A percentile compares a stretch with the other conserved stretches of the same genome.
Evolutionary conservation across 1,140 invertebrate genomes (phyloP).

Genomic region (Danaus melanippus): DNA sequence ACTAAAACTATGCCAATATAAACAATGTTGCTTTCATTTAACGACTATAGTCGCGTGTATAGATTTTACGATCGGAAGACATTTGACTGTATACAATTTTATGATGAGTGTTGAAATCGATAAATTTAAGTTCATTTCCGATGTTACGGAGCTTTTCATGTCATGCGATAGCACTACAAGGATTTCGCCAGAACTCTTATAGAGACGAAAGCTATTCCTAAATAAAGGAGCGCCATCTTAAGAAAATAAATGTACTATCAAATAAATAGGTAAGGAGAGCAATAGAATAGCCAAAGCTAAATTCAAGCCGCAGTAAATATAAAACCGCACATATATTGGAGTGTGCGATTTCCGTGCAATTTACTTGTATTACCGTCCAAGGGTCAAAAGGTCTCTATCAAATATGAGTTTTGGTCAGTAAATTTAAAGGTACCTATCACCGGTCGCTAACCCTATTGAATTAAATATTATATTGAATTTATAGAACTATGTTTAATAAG

Average conservation of each 20-base stretch:
- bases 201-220: too few relatives aligned
- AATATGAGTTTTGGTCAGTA: constrained; percentile 30
- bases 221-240: too few relatives aligned
- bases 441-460: constrained; percentile 18
- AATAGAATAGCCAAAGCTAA: constrained; percentile 18
- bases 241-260: too few relatives aligned
- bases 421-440: constrained; percentile 23
- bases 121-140: constrained; percentile 6
- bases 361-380: constrained; percentile 24
- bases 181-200: background rate
- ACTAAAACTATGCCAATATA: constrained; percentile 9
- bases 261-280: background rate
- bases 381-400: constrained; percentile 29
- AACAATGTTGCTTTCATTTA: constrained; percentile 15
- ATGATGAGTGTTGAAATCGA: constrained; percentile 6
- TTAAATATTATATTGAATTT: constrained; percentile 16
- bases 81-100: constrained; percentile 12
- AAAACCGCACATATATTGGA: constrained; percentile 20
- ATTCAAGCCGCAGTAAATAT: constrained; percentile 21
- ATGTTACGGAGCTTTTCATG: background rate
- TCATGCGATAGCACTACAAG: constrained; percentile 2
- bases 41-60: constrained; percentile 10
- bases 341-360: constrained; percentile 22
- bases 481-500: background rate
- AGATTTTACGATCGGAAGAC: constrained; percentile 14